These are phyloP conservation scores for Patella ulyssiponensis DNA, from an alignment of 2,888 invertebrate species.

Conservation along the genomic window DNA sequence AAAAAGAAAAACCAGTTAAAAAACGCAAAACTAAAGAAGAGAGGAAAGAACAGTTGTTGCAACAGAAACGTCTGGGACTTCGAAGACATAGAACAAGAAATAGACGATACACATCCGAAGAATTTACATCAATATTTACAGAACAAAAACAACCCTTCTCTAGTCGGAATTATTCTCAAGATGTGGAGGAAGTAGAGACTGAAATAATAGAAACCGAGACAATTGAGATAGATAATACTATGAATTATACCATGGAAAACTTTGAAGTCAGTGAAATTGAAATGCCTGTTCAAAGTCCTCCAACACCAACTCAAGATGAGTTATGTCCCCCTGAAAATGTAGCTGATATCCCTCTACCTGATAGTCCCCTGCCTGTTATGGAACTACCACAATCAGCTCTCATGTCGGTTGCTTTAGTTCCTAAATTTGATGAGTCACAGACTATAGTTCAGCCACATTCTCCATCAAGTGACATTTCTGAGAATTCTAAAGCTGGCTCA, in stretches of 20 bases:
- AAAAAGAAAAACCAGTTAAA: neutral
- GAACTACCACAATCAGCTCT: conserved; percentile 25
- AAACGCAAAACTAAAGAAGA: conserved; percentile 64
- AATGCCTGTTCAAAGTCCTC: conserved; percentile 27
- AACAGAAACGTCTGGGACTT: conserved; percentile 65
- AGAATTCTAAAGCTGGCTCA: conserved; percentile 38
- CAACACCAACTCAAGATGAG: conserved; percentile 48
- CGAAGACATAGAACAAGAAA: conserved; percentile 70
- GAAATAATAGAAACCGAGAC: conserved; percentile 39
- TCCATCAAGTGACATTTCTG: conserved; percentile 53
- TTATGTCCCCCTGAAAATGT: conserved; percentile 24
- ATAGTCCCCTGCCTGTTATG: conserved; percentile 17
- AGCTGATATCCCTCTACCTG: conserved; percentile 35
- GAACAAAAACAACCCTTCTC: conserved; percentile 49
- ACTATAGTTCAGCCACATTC: conserved; percentile 33
- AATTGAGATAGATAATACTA: conserved; percentile 36
- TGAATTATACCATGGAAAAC: conserved; percentile 26
- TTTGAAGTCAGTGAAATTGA: neutral
- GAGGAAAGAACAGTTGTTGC: conserved; percentile 65
- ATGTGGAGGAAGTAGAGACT: conserved; percentile 42
- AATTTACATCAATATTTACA: conserved; percentile 70
- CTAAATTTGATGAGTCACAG: conserved; percentile 33
- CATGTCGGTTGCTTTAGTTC: conserved; percentile 17
- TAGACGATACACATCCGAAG: conserved; percentile 70
- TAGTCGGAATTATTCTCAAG: conserved; percentile 45